Evolutionary conservation across 2,113 vertebrate species (phyloP).

Genomic region (Shinisaurus crocodilurus): DNA sequence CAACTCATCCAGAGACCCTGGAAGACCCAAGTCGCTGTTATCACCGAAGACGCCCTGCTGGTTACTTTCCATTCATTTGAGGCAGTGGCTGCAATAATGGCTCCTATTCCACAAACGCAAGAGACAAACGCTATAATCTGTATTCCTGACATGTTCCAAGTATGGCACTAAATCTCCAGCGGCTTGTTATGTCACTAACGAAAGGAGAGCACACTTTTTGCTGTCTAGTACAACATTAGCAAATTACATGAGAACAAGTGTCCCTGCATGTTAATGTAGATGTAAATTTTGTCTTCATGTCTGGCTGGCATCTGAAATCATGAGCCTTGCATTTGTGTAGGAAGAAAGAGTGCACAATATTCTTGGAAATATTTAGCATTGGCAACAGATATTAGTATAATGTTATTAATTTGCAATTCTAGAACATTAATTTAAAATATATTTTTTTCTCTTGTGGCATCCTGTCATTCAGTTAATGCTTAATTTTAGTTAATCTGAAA

Average conservation of each 20-base stretch:
- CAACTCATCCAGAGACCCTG: constrained; percentile 97
- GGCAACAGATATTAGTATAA: background rate
- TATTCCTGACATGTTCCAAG: constrained; percentile 79
- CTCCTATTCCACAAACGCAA: constrained; percentile 86
- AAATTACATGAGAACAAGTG: constrained; percentile 60
- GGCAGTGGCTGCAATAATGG: constrained; percentile 84
- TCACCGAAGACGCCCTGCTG: constrained; percentile 91
- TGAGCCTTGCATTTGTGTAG: constrained; percentile 15
- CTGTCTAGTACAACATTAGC: constrained; percentile 72
- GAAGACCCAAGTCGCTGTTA: constrained; percentile 94
- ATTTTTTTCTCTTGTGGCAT: constrained; percentile 51
- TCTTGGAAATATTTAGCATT: constrained; percentile 24
- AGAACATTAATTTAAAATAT: constrained; percentile 50
- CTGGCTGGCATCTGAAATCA: constrained; percentile 46
- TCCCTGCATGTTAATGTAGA: constrained; percentile 59
- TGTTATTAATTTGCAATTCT: constrained; percentile 50
- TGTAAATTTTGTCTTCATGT: constrained; percentile 64
- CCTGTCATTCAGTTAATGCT: constrained; percentile 76
- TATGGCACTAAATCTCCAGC: constrained; percentile 24
- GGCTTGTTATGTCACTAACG: constrained; percentile 45
- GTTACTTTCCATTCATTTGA: constrained; percentile 95
- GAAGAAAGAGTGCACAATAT: constrained; percentile 34
- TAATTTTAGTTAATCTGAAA: constrained; percentile 81
- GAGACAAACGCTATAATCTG: constrained; percentile 89
- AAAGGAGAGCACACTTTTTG: constrained; percentile 29